phyloP scores from a whole-genome alignment of 2,888 invertebrate species.

The Cremastinae sp. region DNA sequence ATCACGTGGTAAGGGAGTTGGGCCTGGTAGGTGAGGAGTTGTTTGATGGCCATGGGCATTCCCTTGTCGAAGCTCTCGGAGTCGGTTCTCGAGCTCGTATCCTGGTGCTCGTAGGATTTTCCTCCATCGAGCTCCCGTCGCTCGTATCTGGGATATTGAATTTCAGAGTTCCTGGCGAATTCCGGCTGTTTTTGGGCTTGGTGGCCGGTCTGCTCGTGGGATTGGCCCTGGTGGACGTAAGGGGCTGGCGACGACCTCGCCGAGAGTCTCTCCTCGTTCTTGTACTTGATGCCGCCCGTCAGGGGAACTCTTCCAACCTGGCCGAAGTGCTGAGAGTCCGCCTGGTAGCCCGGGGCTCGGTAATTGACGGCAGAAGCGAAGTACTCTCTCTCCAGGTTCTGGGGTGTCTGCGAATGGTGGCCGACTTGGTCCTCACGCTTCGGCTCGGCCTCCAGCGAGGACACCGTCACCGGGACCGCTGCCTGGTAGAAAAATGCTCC shows the following conservation, averaged over 20 bases:
- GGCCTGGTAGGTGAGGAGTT: constrained; percentile 73
- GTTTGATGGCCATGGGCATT: constrained; percentile 74
- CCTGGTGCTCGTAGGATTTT: constrained; percentile 14
- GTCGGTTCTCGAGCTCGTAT: not conserved
- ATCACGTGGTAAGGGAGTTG: constrained; percentile 77
- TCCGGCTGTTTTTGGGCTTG: constrained; percentile 21
- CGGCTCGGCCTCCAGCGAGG: constrained; percentile 2
- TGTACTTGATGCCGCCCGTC: constrained; percentile 69
- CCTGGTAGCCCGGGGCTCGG: constrained; percentile 30
- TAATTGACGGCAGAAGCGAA: constrained; percentile 40
- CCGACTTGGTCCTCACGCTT: constrained; percentile 17
- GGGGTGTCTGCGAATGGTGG: constrained; percentile 21
- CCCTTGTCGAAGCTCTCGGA: constrained; percentile 54
- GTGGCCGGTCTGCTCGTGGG: constrained; percentile 24
- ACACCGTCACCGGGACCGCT: constrained; percentile 17
- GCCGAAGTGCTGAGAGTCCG: constrained; percentile 7
- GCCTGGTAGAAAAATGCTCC: constrained; percentile 70
- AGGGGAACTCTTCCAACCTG: constrained; percentile 38
- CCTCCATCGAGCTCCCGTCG: constrained; percentile 6
- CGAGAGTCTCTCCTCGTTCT: constrained; percentile 57
- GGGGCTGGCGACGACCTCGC: constrained; percentile 29
- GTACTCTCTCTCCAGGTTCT: constrained; percentile 35
- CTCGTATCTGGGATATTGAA: constrained; percentile 1
- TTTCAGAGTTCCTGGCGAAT: not conserved
- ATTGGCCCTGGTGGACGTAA: constrained; percentile 19